phyloP scores from a whole-genome alignment of 2,888 invertebrate genomes.

The Mongoloraphidia duomilia region DNA sequence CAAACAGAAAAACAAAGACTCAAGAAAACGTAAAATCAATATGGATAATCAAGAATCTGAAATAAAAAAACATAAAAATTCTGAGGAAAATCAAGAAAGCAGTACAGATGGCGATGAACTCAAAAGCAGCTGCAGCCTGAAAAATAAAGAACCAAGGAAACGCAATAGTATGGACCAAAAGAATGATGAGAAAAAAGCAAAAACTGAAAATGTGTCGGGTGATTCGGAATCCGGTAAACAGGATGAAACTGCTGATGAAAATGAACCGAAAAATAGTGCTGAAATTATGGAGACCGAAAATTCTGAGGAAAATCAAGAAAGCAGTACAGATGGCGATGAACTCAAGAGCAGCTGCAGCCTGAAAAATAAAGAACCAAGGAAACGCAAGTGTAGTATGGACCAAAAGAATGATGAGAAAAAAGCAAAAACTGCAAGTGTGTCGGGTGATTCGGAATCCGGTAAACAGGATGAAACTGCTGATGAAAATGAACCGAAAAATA shows the following conservation, averaged over 20 bases:
- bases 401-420: not conserved
- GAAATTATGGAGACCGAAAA: conserved; percentile 5
- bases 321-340: not conserved
- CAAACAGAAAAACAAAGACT: too few relatives aligned
- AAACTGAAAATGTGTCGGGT: conserved; percentile 2
- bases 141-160: not conserved
- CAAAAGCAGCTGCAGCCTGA: not conserved
- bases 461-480: conserved; percentile 4
- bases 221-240: conserved; percentile 1
- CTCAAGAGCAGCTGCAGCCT: not conserved
- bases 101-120: not conserved
- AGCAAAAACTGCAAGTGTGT: conserved; percentile 6
- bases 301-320: conserved; percentile 8
- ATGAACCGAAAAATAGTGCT: conserved; percentile 1
- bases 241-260: conserved; percentile 3
- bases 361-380: not conserved
- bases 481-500: conserved; percentile 4
- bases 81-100: conserved; percentile 7
- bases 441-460: not conserved
- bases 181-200: conserved; percentile 3
- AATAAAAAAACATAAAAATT: conserved; percentile 1
- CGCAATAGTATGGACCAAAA: not conserved
- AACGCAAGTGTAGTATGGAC: not conserved
- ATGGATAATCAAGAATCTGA: conserved; percentile 2
- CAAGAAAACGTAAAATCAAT: conserved; percentile 2